Conservation (phyloP, 1,140 invertebrate species). For the Eumeta japonica region DNA sequence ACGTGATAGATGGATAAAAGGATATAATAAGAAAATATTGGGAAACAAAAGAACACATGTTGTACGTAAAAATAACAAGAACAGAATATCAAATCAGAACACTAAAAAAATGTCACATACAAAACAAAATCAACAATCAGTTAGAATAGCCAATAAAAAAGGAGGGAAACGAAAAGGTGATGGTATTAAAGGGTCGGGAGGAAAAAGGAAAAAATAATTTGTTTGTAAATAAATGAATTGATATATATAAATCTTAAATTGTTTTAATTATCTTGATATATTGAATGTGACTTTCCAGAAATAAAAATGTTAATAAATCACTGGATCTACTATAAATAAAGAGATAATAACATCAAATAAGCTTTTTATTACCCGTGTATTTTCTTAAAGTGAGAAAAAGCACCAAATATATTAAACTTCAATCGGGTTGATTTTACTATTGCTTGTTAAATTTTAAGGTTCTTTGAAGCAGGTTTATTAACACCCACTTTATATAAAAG, state of each 20-base stretch:
- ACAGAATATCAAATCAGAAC: too few relatives aligned
- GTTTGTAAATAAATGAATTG: conserved; percentile 12
- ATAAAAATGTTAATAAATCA: neutral
- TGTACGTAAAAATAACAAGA: too few relatives aligned
- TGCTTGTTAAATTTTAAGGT: too few relatives aligned
- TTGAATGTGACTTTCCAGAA: conserved; percentile 1
- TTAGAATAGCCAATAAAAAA: conserved; percentile 11
- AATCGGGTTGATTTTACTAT: too few relatives aligned
- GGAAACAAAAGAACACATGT: too few relatives aligned
- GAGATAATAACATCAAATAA: neutral
- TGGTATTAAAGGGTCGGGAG: conserved; percentile 23
- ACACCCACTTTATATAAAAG: too few relatives aligned
- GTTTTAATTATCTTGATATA: conserved; percentile 4
- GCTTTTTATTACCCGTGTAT: neutral
- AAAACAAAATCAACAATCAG: conserved; percentile 10
- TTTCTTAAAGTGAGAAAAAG: too few relatives aligned
- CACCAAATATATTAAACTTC: too few relatives aligned
- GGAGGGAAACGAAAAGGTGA: conserved; percentile 35
- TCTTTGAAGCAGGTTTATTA: too few relatives aligned
- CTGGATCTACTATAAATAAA: neutral
- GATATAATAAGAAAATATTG: conserved; percentile 42
- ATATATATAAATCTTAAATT: conserved; percentile 6
- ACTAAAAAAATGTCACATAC: too few relatives aligned
- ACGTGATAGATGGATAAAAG: conserved; percentile 52
- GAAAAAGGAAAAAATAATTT: conserved; percentile 24